Conservation (phyloP, 2,797 vertebrate species). For the Podargus strigoides region DNA sequence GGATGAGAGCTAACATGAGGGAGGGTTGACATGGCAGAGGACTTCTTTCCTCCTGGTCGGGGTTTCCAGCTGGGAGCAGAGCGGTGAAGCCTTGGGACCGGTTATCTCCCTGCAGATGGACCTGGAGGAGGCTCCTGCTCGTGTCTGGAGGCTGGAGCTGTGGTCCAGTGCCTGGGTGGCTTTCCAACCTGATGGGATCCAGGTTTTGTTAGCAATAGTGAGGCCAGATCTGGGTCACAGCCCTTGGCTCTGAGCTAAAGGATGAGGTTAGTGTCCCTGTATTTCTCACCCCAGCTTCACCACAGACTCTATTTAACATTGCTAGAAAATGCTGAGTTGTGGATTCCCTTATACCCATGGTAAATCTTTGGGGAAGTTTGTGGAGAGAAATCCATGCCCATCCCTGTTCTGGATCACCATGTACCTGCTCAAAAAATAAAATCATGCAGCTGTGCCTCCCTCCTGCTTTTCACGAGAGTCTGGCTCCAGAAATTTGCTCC, state of each 20-base stretch:
- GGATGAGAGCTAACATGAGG: background rate
- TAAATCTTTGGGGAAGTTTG: background rate
- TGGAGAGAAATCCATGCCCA: background rate
- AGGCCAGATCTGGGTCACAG: background rate
- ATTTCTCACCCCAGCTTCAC: background rate
- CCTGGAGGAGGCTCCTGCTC: background rate
- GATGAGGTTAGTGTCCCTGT: background rate
- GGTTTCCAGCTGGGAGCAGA: background rate
- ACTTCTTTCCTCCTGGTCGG: background rate
- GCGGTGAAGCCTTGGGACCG: background rate
- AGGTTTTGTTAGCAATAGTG: background rate
- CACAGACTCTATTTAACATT: background rate
- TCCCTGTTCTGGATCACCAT: background rate
- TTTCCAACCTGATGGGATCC: background rate
- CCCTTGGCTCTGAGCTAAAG: background rate
- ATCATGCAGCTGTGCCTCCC: background rate
- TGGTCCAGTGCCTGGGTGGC: fast-evolving
- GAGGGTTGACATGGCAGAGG: background rate
- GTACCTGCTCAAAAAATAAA: background rate
- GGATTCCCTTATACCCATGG: background rate
- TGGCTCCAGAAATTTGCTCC: background rate
- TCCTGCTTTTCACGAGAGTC: background rate
- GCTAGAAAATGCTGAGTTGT: fast-evolving
- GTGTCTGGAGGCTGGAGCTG: background rate
- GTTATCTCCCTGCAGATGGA: background rate